Evolutionary conservation across 64 coral and sea anemone genomes (phyloP).

Genomic region (Dendrophyllia cribrosa): DNA sequence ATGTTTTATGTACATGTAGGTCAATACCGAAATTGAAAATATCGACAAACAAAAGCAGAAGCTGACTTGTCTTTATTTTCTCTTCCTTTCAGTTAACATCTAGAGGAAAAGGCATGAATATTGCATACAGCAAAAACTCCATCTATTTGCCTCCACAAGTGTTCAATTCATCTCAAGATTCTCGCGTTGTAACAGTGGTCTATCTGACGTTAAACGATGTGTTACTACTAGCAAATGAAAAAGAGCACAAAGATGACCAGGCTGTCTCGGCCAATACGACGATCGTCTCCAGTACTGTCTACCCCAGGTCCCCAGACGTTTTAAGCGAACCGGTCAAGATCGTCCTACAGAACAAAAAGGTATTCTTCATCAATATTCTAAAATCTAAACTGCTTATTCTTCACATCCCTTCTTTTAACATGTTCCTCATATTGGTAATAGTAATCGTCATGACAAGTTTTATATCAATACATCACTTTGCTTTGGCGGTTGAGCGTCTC

Average conservation of each 20-base stretch:
- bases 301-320: slow-evolving; percentile 1
- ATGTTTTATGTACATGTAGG: no score
- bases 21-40: no score
- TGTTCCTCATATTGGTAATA: no score
- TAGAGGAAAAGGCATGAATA: neutral
- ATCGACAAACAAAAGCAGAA: no score
- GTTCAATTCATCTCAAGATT: slow-evolving; percentile 9
- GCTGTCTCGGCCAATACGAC: neutral
- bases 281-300: no score
- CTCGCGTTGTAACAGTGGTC: neutral
- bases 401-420: no score
- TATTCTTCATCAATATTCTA: neutral
- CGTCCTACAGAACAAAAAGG: neutral
- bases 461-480: no score
- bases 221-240: neutral
- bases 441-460: no score
- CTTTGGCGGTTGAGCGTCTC: no score
- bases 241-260: neutral
- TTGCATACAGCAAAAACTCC: neutral
- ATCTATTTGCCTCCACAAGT: neutral
- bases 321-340: slow-evolving; percentile 9
- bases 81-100: neutral
- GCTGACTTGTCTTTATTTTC: no score
- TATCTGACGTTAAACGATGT: slow-evolving; percentile 12
- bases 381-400: no score